Evolutionary conservation across 2,113 vertebrate species (phyloP), one percentile per base, ranked within the genome.

Genomic region (Lophius piscatorius): DNA sequence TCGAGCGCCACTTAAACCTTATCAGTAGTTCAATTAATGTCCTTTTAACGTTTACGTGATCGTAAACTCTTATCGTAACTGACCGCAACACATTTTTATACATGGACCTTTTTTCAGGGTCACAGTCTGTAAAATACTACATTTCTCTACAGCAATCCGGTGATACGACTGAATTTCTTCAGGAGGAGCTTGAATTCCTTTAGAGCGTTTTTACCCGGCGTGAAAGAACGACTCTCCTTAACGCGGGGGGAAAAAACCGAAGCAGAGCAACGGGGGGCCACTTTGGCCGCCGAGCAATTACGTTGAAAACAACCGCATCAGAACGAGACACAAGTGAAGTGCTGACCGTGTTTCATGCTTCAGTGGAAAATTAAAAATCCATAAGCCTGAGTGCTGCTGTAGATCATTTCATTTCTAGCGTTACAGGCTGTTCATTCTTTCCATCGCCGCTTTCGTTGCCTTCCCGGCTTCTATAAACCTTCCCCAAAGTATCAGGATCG

Each of bases 231-330:
- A 33, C 26, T 28, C 31, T 50, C 33, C n/a, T 36, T 44, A 10
- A 14, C 20, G 46, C 52, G 17, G 7, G n/a, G n/a, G n/a, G n/a
- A n/a, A n/a, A 22, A 8, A 57, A 50, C 36, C n/a, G n/a, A n/a
- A 63, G 41, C 34, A 3, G 45, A 63, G 46, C 47, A 55, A 40
- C 46, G 42, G 63, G 20, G n/a, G 16, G 41, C 18, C 12, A 22
- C 41, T 33, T 18, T 13, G 26, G 60, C 60, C 34, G 35, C 33
- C 22, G 2, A 16, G 49, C 63, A 58, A 63, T 58, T 68, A 54
- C 42, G 23, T 10, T 4, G 11, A 62, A 50, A 71, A 52, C 22
- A 71, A 71, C 61, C 55, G 60, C 47, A 40, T 36, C 2, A 1
- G 17, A 24, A 8, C 23, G n/a, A 45, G 38, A 48, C 26, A 57